A percentile compares a stretch with the other conserved stretches of the same genome.
phyloP scores from a whole-genome alignment of 2,888 invertebrate species.

The Pecten maximus region DNA sequence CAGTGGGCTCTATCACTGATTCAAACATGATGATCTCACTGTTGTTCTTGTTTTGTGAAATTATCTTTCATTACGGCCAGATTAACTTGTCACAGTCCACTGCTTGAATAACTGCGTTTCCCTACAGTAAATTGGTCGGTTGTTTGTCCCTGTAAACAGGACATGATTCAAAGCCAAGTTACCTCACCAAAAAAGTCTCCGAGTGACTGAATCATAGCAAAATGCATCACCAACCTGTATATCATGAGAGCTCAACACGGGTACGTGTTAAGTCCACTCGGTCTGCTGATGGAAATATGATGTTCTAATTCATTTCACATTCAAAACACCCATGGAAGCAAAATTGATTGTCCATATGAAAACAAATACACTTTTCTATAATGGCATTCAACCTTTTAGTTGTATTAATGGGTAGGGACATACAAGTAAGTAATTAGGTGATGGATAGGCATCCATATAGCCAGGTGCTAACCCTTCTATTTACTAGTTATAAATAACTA shows the following conservation, averaged over 20 bases:
- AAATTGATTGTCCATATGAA: too few relatives aligned
- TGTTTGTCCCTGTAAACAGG: neutral
- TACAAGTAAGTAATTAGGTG: too few relatives aligned
- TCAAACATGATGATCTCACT: neutral
- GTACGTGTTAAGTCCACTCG: neutral
- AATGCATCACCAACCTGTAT: neutral
- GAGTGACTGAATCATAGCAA: neutral
- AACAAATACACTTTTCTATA: too few relatives aligned
- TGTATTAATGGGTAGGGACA: too few relatives aligned
- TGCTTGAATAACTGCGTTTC: neutral
- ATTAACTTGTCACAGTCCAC: neutral
- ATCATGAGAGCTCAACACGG: too few relatives aligned
- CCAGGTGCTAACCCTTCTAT: too few relatives aligned
- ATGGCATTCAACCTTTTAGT: too few relatives aligned
- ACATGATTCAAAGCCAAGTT: neutral
- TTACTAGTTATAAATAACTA: too few relatives aligned
- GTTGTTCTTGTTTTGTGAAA: neutral
- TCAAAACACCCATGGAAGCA: too few relatives aligned
- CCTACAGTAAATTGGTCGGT: neutral
- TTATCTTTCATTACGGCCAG: neutral
- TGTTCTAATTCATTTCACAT: too few relatives aligned
- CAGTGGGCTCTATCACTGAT: neutral
- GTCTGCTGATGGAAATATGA: too few relatives aligned
- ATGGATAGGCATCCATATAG: too few relatives aligned
- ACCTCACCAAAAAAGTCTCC: neutral